phyloP scores from a whole-genome alignment of 2,888 invertebrate genomes.

The Sesia bembeciformis region DNA sequence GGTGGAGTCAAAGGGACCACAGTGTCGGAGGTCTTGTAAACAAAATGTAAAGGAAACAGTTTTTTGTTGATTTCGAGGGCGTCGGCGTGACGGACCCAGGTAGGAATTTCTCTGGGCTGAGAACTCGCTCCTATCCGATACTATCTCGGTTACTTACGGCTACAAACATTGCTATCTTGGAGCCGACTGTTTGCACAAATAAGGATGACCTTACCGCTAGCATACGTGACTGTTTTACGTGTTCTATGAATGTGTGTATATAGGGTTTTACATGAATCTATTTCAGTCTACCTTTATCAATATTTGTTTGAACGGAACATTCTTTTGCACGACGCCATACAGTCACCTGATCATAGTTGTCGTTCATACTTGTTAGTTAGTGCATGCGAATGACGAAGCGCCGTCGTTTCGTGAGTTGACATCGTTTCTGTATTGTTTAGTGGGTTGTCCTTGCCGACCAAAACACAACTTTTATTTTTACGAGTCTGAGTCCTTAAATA shows the following conservation, averaged over 20 bases:
- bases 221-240: conserved; percentile 36
- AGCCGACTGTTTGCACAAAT: conserved; percentile 58
- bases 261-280: background rate
- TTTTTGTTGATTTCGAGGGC: conserved; percentile 45
- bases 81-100: conserved; percentile 45
- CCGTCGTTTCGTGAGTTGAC: too few relatives aligned
- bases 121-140: conserved; percentile 16
- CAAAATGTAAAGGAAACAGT: conserved; percentile 61
- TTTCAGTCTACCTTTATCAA: background rate
- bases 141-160: conserved; percentile 50
- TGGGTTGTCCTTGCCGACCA: background rate
- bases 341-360: conserved; percentile 3
- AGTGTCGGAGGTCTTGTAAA: conserved; percentile 69
- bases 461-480: background rate
- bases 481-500: background rate
- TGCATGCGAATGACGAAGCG: too few relatives aligned
- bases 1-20: conserved; percentile 45
- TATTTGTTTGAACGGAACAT: background rate
- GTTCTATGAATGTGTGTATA: background rate
- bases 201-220: conserved; percentile 41
- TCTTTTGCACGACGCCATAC: background rate
- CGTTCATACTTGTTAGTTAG: too few relatives aligned
- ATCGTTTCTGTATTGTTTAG: background rate
- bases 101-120: conserved; percentile 30
- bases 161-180: conserved; percentile 55